These are phyloP conservation scores for Aphidius ervi DNA, from an alignment of 1,140 invertebrate genomes.

Conservation along the genomic window DNA sequence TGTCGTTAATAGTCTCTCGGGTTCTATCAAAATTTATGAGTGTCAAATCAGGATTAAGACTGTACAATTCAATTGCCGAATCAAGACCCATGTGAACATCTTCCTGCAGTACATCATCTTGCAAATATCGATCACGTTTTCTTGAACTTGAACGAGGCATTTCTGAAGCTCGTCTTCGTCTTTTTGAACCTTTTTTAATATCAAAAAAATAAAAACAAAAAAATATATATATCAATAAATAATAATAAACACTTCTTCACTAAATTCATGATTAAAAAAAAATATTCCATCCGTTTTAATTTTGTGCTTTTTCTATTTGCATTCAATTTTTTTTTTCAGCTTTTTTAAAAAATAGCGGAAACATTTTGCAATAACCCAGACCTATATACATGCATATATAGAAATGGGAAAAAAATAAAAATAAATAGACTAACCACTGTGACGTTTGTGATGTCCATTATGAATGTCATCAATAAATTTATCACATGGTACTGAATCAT, in stretches of 20 bases:
- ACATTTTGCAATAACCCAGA: too few species aligned
- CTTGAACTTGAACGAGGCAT: slow-evolving; percentile 37
- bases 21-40: slow-evolving; percentile 44
- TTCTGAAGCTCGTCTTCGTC: slow-evolving; percentile 40
- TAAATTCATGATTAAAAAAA: too few species aligned
- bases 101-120: slow-evolving; percentile 25
- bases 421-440: slow-evolving; percentile 22
- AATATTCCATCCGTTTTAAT: too few species aligned
- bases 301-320: too few species aligned
- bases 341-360: too few species aligned
- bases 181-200: slow-evolving; percentile 24
- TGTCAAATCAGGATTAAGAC: slow-evolving; percentile 39
- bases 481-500: slow-evolving; percentile 45
- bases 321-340: too few species aligned
- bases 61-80: slow-evolving; percentile 33
- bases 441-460: slow-evolving; percentile 33
- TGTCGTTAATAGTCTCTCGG: slow-evolving; percentile 39
- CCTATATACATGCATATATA: too few species aligned
- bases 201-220: not conserved
- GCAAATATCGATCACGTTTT: slow-evolving; percentile 41
- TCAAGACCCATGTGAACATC: slow-evolving; percentile 38
- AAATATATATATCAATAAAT: not conserved
- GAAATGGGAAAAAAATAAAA: not conserved
- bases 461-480: slow-evolving; percentile 33
- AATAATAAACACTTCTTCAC: too few species aligned